Base-by-base conservation (phyloP, 2,888 invertebrate genomes). In the Andrena bicolor region DNA sequence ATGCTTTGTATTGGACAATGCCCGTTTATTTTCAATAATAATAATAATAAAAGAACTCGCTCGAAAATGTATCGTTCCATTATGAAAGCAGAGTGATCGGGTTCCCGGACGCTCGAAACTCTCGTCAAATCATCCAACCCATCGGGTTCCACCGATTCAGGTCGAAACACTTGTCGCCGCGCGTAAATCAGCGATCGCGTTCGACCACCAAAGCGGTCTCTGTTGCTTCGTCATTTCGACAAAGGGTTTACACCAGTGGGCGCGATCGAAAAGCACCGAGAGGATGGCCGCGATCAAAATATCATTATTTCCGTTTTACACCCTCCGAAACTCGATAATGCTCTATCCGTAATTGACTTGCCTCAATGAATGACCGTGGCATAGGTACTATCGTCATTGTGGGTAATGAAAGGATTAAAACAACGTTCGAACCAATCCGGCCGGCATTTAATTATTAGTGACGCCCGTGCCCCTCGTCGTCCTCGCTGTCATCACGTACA, bases 381-480 rank as follows among this genome's bases (percentile, higher is more conserved):
- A 23, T 64, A 61, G 75, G 74, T 56, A 66, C 83, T 71, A 82
- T 80, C 80, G 83, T 85, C 82, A 83, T 88, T 85, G 86, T 82
- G 86, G 85, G 80, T 89, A 90, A 90, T 90, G 90, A 90, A 86
- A 85, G 88, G 83, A 88, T 89, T 90, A 87, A 87, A 90, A 88
- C 87, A 87, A 87, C 81, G 84, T 77, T 61, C 76, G 76, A 63
- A 77, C 75, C 82, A 80, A 87, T 86, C 80, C 84, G 60, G 79
- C 70, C 61, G 64, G 86, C 85, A 88, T 90, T 90, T 88, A 87
- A 87, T 87, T 88, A 87, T 87, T 87, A 90, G 79, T 73, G 85
- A 35, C 69, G 49, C 41, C 72, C 32, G 32, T 68, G n/a, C n/a
- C n/a, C 3, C 73, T 63, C 74, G 28, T 56, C 80, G 60, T 13